These are phyloP conservation scores for Nymphalis c-album DNA, from an alignment of 2,888 invertebrate genomes.

Conservation along the genomic window DNA sequence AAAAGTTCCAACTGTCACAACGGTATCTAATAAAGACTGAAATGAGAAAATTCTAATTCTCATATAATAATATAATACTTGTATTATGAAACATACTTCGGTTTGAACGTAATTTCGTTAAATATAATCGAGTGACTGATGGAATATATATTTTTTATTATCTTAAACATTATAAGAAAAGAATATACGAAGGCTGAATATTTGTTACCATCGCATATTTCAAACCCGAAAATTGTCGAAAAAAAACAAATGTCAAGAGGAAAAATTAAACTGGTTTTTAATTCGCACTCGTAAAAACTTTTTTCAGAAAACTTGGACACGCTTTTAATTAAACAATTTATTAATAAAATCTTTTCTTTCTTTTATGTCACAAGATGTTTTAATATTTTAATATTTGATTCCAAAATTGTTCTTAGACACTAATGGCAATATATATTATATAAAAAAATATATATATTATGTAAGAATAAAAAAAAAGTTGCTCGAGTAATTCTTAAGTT, in stretches of 20 bases:
- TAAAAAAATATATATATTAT: slow-evolving; percentile 16
- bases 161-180: too few species aligned
- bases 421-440: slow-evolving; percentile 1
- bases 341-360: background rate
- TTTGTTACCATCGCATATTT: background rate
- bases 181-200: too few species aligned
- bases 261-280: background rate
- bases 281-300: background rate
- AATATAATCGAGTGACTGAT: too few species aligned
- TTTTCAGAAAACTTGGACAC: background rate
- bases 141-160: too few species aligned
- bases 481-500: slow-evolving; percentile 37
- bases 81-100: too few species aligned
- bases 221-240: background rate
- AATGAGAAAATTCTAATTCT: too few species aligned
- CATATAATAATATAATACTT: too few species aligned
- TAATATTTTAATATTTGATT: background rate
- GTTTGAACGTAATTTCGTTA: too few species aligned
- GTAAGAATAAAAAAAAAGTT: slow-evolving; percentile 33
- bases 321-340: slow-evolving; percentile 5
- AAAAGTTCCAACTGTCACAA: too few species aligned
- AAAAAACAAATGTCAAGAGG: background rate
- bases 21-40: too few species aligned
- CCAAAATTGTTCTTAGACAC: background rate
- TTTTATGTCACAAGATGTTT: background rate